phyloP scores from a whole-genome alignment of 2,797 vertebrate species.

The Halcyon badia region DNA sequence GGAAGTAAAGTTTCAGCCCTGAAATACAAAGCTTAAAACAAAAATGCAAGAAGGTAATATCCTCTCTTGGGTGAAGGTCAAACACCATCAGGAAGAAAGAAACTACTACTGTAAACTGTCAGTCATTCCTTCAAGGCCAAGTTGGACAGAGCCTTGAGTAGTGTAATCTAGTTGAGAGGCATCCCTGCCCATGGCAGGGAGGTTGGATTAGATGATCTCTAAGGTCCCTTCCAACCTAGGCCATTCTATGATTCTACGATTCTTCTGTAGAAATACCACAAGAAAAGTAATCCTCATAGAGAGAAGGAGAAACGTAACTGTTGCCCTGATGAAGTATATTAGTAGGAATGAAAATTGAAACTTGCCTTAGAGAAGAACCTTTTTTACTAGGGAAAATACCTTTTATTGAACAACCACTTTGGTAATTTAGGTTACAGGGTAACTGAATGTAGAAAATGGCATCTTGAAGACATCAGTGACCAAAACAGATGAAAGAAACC shows the following conservation, averaged over 20 bases:
- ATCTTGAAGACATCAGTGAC: not conserved
- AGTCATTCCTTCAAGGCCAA: not conserved
- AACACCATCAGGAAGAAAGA: not conserved
- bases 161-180: no score
- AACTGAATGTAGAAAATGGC: not conserved
- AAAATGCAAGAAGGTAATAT: not conserved
- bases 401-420: not conserved
- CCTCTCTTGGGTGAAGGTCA: not conserved
- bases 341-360: not conserved
- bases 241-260: no score
- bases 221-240: no score
- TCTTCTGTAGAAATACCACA: not conserved
- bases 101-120: not conserved
- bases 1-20: not conserved
- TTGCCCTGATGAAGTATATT: rapidly evolving
- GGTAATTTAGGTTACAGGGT: not conserved
- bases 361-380: not conserved
- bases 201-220: no score
- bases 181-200: no score
- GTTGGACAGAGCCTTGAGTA: no score
- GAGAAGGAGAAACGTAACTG: not conserved
- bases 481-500: not conserved
- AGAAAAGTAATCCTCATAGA: not conserved
- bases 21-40: not conserved
- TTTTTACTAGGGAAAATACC: not conserved